phyloP scores from a whole-genome alignment of 2,888 invertebrate species.

The Pseudococcus longispinus region DNA sequence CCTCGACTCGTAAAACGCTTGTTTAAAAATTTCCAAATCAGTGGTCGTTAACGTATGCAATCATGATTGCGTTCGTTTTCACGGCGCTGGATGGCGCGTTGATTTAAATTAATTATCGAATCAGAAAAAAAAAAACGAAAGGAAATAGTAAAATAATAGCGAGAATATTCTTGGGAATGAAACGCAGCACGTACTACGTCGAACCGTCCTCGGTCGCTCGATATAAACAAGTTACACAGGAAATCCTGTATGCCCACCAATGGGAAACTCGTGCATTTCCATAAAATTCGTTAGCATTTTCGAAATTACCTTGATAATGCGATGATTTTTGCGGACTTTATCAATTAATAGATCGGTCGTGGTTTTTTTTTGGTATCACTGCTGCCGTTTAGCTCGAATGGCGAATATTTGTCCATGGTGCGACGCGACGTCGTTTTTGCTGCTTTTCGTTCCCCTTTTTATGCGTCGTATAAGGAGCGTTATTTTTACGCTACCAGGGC shows the following conservation, averaged over 20 bases:
- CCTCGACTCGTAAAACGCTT: slow-evolving; percentile 20
- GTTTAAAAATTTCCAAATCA: slow-evolving; percentile 10
- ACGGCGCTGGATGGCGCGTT: neutral
- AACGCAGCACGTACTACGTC: neutral
- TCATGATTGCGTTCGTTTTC: neutral
- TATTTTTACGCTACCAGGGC: neutral
- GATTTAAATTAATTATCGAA: slow-evolving; percentile 39
- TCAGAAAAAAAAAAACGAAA: neutral
- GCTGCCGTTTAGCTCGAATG: neutral
- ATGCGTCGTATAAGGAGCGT: neutral
- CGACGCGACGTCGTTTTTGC: neutral
- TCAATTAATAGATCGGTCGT: neutral
- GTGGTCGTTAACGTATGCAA: neutral
- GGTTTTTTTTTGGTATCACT: slow-evolving; percentile 11
- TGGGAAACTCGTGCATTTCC: slow-evolving; percentile 28
- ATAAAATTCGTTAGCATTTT: slow-evolving; percentile 16
- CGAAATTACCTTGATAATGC: neutral
- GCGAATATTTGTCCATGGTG: neutral
- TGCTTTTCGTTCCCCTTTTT: neutral
- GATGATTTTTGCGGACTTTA: neutral
- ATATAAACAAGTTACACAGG: slow-evolving; percentile 30
- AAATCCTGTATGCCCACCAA: slow-evolving; percentile 19
- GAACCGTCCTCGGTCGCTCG: neutral
- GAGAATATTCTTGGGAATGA: slow-evolving; percentile 36
- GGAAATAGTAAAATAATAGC: slow-evolving; percentile 23